Base-by-base conservation (phyloP, 2,888 invertebrate genomes). In the Lycophotia porphyrea region DNA sequence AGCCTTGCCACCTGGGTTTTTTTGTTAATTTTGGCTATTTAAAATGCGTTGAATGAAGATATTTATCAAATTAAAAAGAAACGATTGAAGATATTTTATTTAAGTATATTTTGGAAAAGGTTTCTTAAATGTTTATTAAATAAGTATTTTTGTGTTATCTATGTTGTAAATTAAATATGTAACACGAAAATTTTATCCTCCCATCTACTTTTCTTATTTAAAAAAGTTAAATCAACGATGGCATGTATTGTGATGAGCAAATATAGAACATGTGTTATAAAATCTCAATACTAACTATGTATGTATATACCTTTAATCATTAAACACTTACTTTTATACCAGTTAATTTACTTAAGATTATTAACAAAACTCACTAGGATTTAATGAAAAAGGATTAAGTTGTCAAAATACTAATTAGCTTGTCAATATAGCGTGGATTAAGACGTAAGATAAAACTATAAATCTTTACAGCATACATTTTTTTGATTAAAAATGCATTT, bases 1-100 rank as follows among this genome's bases (percentile, higher is more conserved):
- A 89, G 75, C 63, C 81, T 74, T 72, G 76, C 76, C 87, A 87
- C 83, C 82, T 83, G 73, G 60, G 42, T 24, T 78, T 85, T 85
- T 84, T 81, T 87, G 74, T 85, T 77, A 80, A 76, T 72, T 83
- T 79, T 75, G 65, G 80, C 75, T 84, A 86, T 86, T 80, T 68
- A 74, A 76, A 71, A 71, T 73, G 49, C 49, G 44, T 65, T 76
- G 72, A 79, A 87, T 84, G 44, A 77, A 84, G 80, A 84, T 80
- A 82, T 82, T 67, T 64, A 74, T 76, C 49, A 31, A 55, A 65
- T 58, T 58, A 74, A 78, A 82, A 71, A 66, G 5, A 24, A 76
- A 1, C 21, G 15, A 47, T 55, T 31, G 11, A 39, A n/a, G 5
- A 65, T 52, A 15, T 11, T 44, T 60, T 39, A 36, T 24, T 15